These are phyloP conservation scores for Eupithecia exiguata DNA, from an alignment of 2,888 invertebrate genomes.

Conservation along the genomic window DNA sequence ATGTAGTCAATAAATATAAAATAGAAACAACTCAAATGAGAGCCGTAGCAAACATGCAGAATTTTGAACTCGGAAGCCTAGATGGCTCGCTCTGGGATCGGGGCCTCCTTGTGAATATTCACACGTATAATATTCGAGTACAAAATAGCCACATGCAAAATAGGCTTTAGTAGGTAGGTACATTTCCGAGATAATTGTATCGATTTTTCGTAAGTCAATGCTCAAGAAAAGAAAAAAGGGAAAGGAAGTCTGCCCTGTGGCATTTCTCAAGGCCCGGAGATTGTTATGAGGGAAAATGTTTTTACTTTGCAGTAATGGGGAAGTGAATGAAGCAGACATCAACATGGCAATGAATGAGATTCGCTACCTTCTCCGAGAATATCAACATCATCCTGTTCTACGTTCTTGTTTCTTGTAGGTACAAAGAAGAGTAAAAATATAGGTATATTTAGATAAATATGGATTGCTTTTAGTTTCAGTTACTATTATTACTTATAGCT, in stretches of 20 bases:
- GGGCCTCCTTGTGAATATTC: neutral
- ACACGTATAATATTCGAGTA: neutral
- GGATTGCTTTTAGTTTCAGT: neutral
- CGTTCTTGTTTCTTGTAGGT: neutral
- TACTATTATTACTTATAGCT: neutral
- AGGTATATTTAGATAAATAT: neutral
- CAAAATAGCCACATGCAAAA: constrained; percentile 23
- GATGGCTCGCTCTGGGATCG: neutral
- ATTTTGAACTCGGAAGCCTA: neutral
- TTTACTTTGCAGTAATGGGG: constrained; percentile 23
- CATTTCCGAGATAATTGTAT: constrained; percentile 20
- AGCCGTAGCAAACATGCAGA: neutral
- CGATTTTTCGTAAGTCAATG: constrained; percentile 21
- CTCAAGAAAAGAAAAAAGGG: constrained; percentile 17
- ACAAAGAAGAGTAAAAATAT: neutral
- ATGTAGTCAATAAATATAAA: neutral
- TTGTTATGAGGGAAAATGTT: constrained; percentile 27
- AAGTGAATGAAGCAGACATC: constrained; percentile 12
- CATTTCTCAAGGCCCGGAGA: constrained; percentile 24
- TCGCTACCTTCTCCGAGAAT: neutral
- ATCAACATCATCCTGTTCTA: neutral
- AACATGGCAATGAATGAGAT: constrained; percentile 14
- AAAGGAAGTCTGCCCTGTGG: constrained; percentile 21
- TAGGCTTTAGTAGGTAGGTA: neutral
- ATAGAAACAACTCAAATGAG: neutral